Percentiles rank a stretch among this genome's conserved stretches.
phyloP scores from a whole-genome alignment of 2,113 vertebrate genomes.

The Callaeas wilsoni region DNA sequence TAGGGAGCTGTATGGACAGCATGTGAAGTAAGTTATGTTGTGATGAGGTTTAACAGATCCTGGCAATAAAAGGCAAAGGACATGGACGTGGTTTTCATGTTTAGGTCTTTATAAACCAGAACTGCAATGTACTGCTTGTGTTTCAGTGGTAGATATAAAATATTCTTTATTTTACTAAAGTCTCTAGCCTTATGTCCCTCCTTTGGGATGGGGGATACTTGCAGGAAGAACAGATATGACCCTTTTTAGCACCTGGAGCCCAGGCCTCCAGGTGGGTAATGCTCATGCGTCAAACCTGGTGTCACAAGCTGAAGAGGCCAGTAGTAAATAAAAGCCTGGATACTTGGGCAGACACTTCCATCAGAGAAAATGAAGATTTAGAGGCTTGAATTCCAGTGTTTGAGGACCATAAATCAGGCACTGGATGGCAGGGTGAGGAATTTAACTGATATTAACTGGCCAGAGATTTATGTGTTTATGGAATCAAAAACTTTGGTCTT shows the following conservation, averaged over 20 bases:
- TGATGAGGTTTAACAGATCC: neutral
- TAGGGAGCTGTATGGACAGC: neutral
- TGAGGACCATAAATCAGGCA: neutral
- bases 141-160: neutral
- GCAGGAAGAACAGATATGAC: neutral
- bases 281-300: neutral
- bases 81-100: neutral
- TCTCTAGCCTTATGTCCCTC: neutral
- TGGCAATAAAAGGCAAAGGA: neutral
- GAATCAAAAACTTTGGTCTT: neutral
- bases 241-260: neutral
- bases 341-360: neutral
- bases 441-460: neutral
- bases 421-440: neutral
- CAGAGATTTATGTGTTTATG: conserved; percentile 21
- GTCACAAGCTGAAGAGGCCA: neutral
- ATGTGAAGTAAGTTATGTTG: neutral
- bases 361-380: neutral
- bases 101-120: neutral
- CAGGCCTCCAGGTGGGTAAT: neutral
- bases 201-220: neutral
- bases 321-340: neutral
- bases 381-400: neutral
- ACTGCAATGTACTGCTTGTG: neutral
- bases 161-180: neutral